Base-by-base conservation (phyloP, 2,888 invertebrate species). In the Salpingus planirostris region DNA sequence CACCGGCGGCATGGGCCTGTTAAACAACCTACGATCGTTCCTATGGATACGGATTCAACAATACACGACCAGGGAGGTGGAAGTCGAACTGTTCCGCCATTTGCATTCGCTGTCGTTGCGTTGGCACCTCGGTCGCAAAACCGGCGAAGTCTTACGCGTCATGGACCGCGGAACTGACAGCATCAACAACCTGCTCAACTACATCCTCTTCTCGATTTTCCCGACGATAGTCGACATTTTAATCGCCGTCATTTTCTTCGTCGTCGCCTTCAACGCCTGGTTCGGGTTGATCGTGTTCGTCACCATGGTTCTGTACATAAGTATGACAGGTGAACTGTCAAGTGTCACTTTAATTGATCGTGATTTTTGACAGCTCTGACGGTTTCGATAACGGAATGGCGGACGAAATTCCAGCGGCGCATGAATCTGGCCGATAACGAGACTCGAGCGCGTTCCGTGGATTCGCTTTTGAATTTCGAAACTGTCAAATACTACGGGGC, bases 401-500 rank as follows among this genome's bases (percentile, higher is more conserved):
- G 97, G 8, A 97, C 96, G 0, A 90, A 96, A 63, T 97, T 78
- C 66, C 85, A 95, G 47, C 71, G 96, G 15, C 75, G 83, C 3
- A 93, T 95, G 92, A 98, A 97, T 65, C 69, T 81, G 14, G 84
- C 91, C 0, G 96, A 97, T 59, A 98, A 97, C 64, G 88, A 82
- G 21, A 83, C 86, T 37, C 83, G 89, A 52, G 88, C 92, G 3
- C 76, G 85, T 37, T 92, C 92, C 31, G 93, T 97, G 0, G 97
- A 98, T 65, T 96, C 97, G 0, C 67, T 98, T 31, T 71, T 97
- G 8, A 98, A 98, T 68, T 97, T 92, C 66, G 97, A 98, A 69
- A 97, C 97, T 1, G 97, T 96, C 0, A 98, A 98, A 62, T 97
- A 97, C 66, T 97, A 96, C 59, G 89, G 89, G 3, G 93, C 92